Base-by-base conservation (phyloP, 2,888 invertebrate species). In the Chirona hameri region DNA sequence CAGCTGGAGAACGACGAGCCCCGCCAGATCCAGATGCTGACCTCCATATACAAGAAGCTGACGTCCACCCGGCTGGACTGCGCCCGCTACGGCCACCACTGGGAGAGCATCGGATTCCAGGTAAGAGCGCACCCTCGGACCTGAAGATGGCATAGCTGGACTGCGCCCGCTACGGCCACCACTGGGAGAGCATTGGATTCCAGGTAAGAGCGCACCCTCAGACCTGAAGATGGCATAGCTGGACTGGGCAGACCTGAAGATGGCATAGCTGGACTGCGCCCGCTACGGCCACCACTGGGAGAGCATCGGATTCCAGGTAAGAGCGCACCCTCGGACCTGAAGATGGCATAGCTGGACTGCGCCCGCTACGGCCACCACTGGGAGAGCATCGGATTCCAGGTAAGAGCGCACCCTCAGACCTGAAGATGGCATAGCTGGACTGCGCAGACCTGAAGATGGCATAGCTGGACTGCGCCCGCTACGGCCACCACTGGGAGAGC, bases 91-190 rank as follows among this genome's bases (percentile, higher is more conserved):
- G 91, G 91, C 18, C 86, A 86, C 79, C 91, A 91, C 85, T 91
- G 90, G 90, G 90, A 91, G 85, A 87, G 88, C 79, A 89, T 91
- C 83, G 91, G 91, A 24, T 91, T 91, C 86, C 91, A 91, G 86
- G 87, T 87, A 27, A 21, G 57, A 48, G 24, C 82, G 10, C 21
- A 12, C n/a, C 7, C 21, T 39, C 39, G 2, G 39, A 39, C 39
- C 39, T 39, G 4, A 5, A 5, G 2, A 39, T 39, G 39, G 39
- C 2, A 39, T 7, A 7, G 39, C 39, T 39, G 39, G 39, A 5
- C 39, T 7, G n/a, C 7, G 39, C 39, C 39, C 39, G 39, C 7
- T 39, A 39, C 7, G 7, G 7, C 21, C 86, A 86, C 79, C 91
- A 91, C 85, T 91, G 90, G 90, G 90, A 91, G 85, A 87, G 88